Conservation (phyloP, 1,140 invertebrate genomes). For the Sinella curviseta region DNA sequence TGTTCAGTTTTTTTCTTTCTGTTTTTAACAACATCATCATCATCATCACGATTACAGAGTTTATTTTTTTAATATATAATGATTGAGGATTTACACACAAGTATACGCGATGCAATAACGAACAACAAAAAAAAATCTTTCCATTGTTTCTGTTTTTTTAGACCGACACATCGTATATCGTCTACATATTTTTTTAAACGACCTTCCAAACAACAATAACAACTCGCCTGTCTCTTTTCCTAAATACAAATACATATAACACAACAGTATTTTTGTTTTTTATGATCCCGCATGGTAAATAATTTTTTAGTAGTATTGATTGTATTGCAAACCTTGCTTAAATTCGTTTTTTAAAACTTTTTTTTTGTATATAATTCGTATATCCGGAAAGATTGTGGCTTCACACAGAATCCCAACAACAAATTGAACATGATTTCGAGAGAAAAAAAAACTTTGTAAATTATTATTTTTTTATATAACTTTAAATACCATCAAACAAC, state of each 20-base stretch:
- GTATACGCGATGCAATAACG: background rate
- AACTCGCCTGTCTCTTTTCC: too few relatives aligned
- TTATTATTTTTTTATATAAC: too few relatives aligned
- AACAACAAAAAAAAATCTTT: background rate
- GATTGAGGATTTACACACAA: background rate
- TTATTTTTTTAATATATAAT: background rate
- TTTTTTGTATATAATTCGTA: too few relatives aligned
- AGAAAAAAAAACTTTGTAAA: background rate
- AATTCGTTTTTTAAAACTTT: too few relatives aligned
- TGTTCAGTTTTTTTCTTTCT: background rate
- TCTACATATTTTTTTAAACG: background rate
- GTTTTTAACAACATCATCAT: background rate
- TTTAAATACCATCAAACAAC: too few relatives aligned
- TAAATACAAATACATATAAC: too few relatives aligned
- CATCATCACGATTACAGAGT: background rate
- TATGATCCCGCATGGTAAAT: background rate
- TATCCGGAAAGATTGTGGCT: too few relatives aligned
- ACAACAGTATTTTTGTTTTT: too few relatives aligned
- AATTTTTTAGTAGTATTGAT: too few relatives aligned
- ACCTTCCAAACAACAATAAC: too few relatives aligned
- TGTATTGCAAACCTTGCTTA: constrained; percentile 1
- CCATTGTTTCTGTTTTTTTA: too few relatives aligned
- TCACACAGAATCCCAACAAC: too few relatives aligned
- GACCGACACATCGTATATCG: background rate
- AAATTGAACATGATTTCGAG: background rate